A percentile compares a stretch with the other conserved stretches of the same genome.
These are phyloP conservation scores for Iguana delicatissima DNA, from an alignment of 2,797 vertebrate species.

Conservation along the genomic window DNA sequence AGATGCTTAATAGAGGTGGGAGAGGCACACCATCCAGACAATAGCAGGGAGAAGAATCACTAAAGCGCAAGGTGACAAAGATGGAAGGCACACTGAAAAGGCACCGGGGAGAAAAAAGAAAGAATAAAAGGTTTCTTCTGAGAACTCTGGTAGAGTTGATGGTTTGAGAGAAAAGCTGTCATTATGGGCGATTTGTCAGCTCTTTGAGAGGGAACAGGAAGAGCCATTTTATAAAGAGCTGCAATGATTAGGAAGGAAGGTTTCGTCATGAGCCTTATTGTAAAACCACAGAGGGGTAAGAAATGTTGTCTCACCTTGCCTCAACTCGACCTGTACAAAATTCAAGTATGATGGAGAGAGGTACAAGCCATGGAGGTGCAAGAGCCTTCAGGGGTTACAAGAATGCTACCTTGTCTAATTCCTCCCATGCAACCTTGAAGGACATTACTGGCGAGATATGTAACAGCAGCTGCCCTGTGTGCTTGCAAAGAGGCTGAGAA, in stretches of 20 bases:
- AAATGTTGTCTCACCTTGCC: neutral
- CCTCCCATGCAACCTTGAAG: neutral
- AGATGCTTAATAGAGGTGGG: conserved; percentile 66
- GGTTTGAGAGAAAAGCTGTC: neutral
- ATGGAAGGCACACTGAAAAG: conserved; percentile 27
- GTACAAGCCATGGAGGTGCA: too few species aligned
- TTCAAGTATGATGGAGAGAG: neutral
- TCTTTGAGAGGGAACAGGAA: neutral
- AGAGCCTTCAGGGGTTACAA: too few species aligned
- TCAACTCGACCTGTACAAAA: neutral
- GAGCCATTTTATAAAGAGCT: conserved; percentile 5
- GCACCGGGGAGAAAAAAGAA: neutral
- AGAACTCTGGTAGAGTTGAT: neutral
- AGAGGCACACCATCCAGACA: conserved; percentile 45
- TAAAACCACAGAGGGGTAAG: conserved; percentile 21
- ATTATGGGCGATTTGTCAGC: neutral
- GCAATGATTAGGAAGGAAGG: neutral
- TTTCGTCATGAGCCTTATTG: conserved; percentile 18
- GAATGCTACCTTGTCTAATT: neutral
- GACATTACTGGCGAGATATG: neutral
- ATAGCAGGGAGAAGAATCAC: conserved; percentile 28
- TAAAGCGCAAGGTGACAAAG: conserved; percentile 38
- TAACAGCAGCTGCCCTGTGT: fast-evolving
- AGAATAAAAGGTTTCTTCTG: neutral
- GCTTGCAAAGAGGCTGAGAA: neutral